Evolutionary conservation across 2,113 vertebrate genomes (phyloP).

Genomic region (Carassius gibelio): DNA sequence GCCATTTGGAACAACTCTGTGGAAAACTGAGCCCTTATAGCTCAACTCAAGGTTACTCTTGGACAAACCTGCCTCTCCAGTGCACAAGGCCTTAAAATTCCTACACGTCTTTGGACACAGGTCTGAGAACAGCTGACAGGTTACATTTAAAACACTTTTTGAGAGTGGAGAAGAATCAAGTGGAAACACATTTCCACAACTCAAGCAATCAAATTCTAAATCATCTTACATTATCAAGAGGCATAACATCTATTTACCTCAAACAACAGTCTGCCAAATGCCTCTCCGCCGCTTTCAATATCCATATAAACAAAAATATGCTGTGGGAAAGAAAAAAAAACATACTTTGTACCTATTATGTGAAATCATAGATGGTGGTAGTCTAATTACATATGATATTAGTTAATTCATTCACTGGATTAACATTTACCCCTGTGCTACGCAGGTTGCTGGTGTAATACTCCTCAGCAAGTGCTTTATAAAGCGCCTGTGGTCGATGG

Average conservation of each 20-base stretch:
- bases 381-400: background rate
- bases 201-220: background rate
- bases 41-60: slow-evolving; percentile 69
- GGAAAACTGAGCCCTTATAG: slow-evolving; percentile 84
- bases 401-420: background rate
- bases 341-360: background rate
- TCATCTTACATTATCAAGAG: background rate
- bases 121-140: slow-evolving; percentile 83
- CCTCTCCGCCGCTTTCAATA: slow-evolving; percentile 72
- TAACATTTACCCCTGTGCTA: slow-evolving; percentile 74
- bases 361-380: background rate
- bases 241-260: slow-evolving; percentile 74
- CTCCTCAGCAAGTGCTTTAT: slow-evolving; percentile 75
- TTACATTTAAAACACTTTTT: slow-evolving; percentile 8
- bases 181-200: background rate
- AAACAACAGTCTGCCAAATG: slow-evolving; percentile 81
- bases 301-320: slow-evolving; percentile 85
- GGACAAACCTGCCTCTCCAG: slow-evolving; percentile 73
- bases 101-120: slow-evolving; percentile 85
- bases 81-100: slow-evolving; percentile 85
- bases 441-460: slow-evolving; percentile 77
- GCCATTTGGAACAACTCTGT: slow-evolving; percentile 82
- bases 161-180: background rate
- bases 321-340: slow-evolving; percentile 59
- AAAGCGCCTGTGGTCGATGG: slow-evolving; percentile 69